Conservation (phyloP, 2,797 vertebrate species). For the Nothura maculosa region DNA sequence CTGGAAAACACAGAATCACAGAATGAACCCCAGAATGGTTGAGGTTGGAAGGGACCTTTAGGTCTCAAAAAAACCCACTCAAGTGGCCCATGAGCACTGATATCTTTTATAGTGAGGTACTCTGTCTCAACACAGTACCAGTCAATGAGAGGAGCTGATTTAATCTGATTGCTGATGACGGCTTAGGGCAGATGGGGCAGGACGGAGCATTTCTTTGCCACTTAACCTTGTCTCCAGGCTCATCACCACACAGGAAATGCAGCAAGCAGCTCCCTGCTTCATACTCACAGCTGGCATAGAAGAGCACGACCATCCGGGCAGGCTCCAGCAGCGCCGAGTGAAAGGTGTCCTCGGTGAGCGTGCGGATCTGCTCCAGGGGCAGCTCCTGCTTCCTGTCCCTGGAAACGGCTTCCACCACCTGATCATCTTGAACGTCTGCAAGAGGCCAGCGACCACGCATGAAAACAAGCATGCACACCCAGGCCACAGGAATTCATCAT, state of each 20-base stretch:
- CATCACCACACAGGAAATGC: fast-evolving
- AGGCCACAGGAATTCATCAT: not conserved
- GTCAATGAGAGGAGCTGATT: not conserved
- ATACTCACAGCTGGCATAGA: conserved; percentile 92
- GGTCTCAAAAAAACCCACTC: not conserved
- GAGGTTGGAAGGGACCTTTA: too few relatives aligned
- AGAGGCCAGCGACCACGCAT: not conserved
- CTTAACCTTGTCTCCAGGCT: not conserved
- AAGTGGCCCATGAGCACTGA: not conserved
- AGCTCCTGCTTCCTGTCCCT: conserved; percentile 81
- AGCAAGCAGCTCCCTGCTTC: not conserved
- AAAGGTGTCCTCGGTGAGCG: conserved; percentile 88
- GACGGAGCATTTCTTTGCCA: fast-evolving
- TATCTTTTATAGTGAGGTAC: not conserved
- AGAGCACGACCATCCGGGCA: conserved; percentile 85
- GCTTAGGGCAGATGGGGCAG: not conserved
- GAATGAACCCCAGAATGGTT: too few relatives aligned
- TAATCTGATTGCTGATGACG: not conserved
- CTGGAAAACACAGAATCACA: not conserved
- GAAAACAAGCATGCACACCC: not conserved
- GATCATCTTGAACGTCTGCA: conserved; percentile 91
- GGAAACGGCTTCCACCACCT: conserved; percentile 88
- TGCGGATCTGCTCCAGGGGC: conserved; percentile 82
- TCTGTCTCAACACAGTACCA: not conserved
- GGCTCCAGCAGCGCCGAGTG: conserved; percentile 68